phyloP scores from a whole-genome alignment of 2,888 invertebrate species.

The Andricus quercusramuli region DNA sequence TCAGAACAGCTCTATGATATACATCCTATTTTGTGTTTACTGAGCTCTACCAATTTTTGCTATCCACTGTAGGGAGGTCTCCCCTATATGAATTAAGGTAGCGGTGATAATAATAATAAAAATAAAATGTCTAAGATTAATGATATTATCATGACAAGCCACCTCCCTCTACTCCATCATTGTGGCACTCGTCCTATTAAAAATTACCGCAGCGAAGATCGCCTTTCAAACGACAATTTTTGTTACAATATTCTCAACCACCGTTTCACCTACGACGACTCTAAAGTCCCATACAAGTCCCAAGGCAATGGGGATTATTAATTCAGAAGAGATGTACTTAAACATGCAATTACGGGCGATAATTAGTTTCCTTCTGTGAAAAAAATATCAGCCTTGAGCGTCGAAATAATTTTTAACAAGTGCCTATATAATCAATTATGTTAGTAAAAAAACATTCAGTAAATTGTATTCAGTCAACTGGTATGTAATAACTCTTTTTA shows the following conservation, averaged over 20 bases:
- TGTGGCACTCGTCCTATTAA: slow-evolving; percentile 6
- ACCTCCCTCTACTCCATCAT: not conserved
- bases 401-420: not conserved
- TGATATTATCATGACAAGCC: slow-evolving; percentile 2
- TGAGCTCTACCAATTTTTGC: too few relatives aligned
- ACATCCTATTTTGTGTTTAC: too few relatives aligned
- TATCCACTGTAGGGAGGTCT: too few relatives aligned
- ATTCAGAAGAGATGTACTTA: not conserved
- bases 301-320: not conserved
- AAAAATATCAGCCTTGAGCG: not conserved
- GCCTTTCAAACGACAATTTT: slow-evolving; percentile 48
- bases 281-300: not conserved
- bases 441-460: not conserved
- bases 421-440: not conserved
- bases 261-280: not conserved
- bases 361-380: not conserved
- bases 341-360: not conserved
- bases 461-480: not conserved
- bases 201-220: slow-evolving; percentile 44
- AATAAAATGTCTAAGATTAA: not conserved
- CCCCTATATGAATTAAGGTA: not conserved
- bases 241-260: not conserved
- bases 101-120: not conserved
- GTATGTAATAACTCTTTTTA: not conserved
- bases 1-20: too few relatives aligned